Evolutionary conservation across 2,113 vertebrate genomes (phyloP), one percentile per base, ranked within the genome.

Genomic region (Perognathus longimembris): DNA sequence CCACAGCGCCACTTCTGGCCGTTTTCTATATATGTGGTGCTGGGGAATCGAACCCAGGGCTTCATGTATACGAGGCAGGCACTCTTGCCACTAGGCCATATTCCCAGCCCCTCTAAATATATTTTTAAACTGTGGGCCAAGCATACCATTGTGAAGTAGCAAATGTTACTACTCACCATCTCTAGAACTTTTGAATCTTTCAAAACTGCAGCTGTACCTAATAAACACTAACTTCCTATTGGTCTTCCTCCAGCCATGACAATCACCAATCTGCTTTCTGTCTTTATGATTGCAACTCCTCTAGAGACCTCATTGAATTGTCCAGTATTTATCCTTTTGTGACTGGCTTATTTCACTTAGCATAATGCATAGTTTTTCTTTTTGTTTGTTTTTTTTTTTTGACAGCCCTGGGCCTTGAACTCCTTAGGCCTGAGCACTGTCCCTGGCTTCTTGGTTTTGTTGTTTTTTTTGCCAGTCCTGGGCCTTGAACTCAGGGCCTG

Each of bases 71-170:
- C n/a, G n/a, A n/a, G n/a, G n/a, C n/a, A n/a, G n/a, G n/a, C n/a
- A n/a, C n/a, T n/a, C n/a, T n/a, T n/a, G n/a, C n/a, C n/a, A n/a
- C n/a, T n/a, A n/a, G n/a, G n/a, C n/a, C n/a, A n/a, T n/a, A n/a
- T n/a, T n/a, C n/a, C n/a, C n/a, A n/a, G n/a, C n/a, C n/a, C 15
- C 14, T 54, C 50, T 45, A 45, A 45, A 45, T 82, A 54, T 42
- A 74, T 64, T 66, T 93, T 95, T 78, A 34, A 83, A n/a, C 70
- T 86, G 18, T 83, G 45, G 34, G 28, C 63, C 57, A 78, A 82
- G 70, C 10, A 42, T 45, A 32, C 36, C 36, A 54, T 36, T 24
- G 12, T 81, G 75, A 40, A 59, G 4, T n/a, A 18, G 34, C 24
- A 28, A 45, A 11, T 45, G 12, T 45, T 45, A 45, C 45, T 12